A percentile compares a stretch with the other conserved stretches of the same genome.
These are phyloP conservation scores for Sarcophaga subvicina DNA, from an alignment of 2,888 invertebrate species.

Conservation along the genomic window DNA sequence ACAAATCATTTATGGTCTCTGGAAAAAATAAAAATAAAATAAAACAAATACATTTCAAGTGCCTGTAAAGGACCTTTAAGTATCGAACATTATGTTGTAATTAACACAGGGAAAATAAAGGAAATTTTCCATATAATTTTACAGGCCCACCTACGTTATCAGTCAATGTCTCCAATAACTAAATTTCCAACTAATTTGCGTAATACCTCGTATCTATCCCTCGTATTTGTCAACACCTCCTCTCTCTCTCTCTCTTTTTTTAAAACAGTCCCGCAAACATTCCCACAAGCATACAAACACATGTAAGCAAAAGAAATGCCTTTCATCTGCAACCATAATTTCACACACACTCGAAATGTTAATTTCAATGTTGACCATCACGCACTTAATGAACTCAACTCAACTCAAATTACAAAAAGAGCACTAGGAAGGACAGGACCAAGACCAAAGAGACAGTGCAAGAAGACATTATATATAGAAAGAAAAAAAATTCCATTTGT, in stretches of 20 bases:
- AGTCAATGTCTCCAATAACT: constrained; percentile 54
- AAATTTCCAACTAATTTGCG: constrained; percentile 61
- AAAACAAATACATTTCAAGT: constrained; percentile 49
- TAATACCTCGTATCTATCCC: constrained; percentile 14
- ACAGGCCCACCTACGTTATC: constrained; percentile 34
- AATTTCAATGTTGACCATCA: constrained; percentile 41
- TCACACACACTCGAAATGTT: constrained; percentile 49
- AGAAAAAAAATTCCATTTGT: background rate
- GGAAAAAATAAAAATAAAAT: constrained; percentile 11
- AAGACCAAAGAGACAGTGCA: background rate
- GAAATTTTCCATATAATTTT: background rate
- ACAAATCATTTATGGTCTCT: too few species aligned
- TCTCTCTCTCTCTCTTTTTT: background rate
- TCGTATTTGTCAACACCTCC: constrained; percentile 47
- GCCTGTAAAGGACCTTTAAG: constrained; percentile 22
- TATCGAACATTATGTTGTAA: background rate
- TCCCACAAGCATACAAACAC: background rate
- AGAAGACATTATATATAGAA: background rate
- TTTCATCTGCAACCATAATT: constrained; percentile 32
- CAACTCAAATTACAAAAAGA: constrained; percentile 57
- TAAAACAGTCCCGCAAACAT: background rate
- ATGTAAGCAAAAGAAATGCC: too few species aligned
- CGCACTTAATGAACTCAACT: constrained; percentile 31
- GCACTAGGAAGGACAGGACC: background rate
- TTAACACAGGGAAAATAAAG: background rate